A percentile compares a stretch with the other conserved stretches of the same genome.
Conservation (phyloP, 2,888 invertebrate genomes). For the Morpho helenor region DNA sequence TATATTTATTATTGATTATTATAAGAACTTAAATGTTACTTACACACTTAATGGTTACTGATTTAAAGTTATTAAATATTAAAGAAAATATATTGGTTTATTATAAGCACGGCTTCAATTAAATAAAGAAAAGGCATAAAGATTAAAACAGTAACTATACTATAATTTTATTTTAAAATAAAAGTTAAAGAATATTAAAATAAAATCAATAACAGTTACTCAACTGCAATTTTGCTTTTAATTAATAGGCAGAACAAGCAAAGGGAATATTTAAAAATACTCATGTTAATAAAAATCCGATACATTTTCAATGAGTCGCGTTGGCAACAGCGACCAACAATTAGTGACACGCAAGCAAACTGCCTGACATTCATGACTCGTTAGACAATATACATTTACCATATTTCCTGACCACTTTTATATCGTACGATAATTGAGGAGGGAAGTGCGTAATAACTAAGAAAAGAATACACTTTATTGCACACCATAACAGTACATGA, state of each 20-base stretch:
- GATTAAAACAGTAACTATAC: no score
- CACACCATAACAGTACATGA: no score
- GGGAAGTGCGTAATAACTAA: background rate
- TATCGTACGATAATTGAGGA: background rate
- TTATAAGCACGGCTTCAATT: background rate
- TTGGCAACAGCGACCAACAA: constrained; percentile 31
- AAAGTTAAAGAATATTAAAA: no score
- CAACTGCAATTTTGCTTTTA: constrained; percentile 3
- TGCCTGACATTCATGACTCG: constrained; percentile 30
- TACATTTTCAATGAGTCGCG: constrained; percentile 36
- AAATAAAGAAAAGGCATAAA: background rate
- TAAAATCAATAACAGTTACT: background rate
- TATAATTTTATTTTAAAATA: no score
- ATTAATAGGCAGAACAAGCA: constrained; percentile 11
- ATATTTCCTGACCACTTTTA: constrained; percentile 1
- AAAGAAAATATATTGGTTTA: background rate
- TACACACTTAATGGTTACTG: no score
- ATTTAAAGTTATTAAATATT: no score
- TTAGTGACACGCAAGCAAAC: constrained; percentile 42
- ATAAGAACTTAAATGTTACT: no score
- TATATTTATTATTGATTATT: no score
- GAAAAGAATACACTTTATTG: no score
- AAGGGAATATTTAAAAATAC: constrained; percentile 10
- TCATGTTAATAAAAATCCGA: constrained; percentile 32
- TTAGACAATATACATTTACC: constrained; percentile 26